These are phyloP conservation scores for Phyllotreta striolata DNA, from an alignment of 2,888 invertebrate species.

Conservation along the genomic window DNA sequence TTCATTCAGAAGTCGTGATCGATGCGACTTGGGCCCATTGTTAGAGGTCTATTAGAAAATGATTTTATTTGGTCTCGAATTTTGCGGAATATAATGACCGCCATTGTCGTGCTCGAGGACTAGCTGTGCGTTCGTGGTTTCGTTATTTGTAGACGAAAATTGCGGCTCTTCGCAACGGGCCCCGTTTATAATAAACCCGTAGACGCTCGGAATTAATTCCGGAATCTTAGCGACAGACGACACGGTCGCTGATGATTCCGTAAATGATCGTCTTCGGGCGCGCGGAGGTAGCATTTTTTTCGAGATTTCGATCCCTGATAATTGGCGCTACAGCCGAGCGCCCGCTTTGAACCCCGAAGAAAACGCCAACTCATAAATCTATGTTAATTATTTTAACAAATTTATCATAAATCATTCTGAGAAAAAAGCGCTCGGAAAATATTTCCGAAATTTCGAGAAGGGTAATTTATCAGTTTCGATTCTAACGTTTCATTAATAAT, in stretches of 20 bases:
- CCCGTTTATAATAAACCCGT: conserved; percentile 20
- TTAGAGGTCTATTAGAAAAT: conserved; percentile 37
- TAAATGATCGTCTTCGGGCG: conserved; percentile 39
- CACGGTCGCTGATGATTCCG: conserved; percentile 44
- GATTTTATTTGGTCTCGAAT: conserved; percentile 32
- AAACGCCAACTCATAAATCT: conserved; percentile 46
- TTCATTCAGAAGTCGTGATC: conserved; percentile 46
- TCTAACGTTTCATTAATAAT: too few species aligned
- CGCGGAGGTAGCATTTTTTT: conserved; percentile 46
- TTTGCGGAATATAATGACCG: conserved; percentile 25
- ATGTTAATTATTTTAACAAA: conserved; percentile 46
- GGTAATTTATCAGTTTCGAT: conserved; percentile 35
- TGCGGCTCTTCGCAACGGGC: not conserved
- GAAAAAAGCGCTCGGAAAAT: conserved; percentile 29
- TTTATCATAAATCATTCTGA: conserved; percentile 41
- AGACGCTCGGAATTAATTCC: conserved; percentile 29
- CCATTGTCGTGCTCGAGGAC: conserved; percentile 1
- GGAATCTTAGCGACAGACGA: conserved; percentile 27
- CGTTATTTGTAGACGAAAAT: not conserved
- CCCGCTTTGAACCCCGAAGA: conserved; percentile 34
- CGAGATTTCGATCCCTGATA: conserved; percentile 43
- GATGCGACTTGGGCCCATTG: conserved; percentile 40
- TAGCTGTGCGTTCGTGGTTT: conserved; percentile 28
- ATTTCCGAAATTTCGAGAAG: conserved; percentile 19
- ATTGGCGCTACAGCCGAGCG: conserved; percentile 38